Conservation (phyloP, 1,140 invertebrate genomes). For the Watersipora subatra region DNA sequence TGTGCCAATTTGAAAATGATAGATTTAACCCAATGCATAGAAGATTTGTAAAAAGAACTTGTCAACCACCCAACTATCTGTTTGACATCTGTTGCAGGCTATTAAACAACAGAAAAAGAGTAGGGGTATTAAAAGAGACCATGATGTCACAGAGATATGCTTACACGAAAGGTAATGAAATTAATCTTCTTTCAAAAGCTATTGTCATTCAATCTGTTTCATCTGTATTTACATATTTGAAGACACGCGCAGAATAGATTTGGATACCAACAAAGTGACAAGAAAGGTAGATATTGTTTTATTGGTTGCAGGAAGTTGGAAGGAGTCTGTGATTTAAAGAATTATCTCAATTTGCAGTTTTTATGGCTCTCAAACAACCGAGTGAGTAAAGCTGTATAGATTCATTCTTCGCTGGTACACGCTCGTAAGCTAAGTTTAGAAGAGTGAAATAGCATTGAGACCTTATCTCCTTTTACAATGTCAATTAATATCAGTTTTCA, state of each 20-base stretch:
- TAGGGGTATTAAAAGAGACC: slow-evolving; percentile 23
- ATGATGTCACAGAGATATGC: slow-evolving; percentile 30
- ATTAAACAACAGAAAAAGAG: slow-evolving; percentile 17
- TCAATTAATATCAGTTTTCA: too few species aligned
- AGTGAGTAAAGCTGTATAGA: neutral
- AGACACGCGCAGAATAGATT: too few species aligned
- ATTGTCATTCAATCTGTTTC: neutral
- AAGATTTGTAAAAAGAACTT: too few species aligned
- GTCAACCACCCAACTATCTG: too few species aligned
- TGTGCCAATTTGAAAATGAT: too few species aligned
- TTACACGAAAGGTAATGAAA: slow-evolving; percentile 20
- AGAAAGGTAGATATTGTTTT: too few species aligned
- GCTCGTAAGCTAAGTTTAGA: neutral
- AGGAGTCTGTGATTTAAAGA: neutral
- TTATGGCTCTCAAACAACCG: neutral
- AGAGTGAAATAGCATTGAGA: too few species aligned
- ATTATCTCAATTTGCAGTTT: neutral
- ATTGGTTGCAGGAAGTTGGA: neutral
- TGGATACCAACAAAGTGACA: too few species aligned
- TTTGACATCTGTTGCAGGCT: slow-evolving; percentile 15
- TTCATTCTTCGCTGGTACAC: neutral
- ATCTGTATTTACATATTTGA: too few species aligned
- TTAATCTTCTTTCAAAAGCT: neutral
- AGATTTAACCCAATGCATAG: too few species aligned
- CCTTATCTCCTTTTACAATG: too few species aligned